A percentile compares a stretch with the other conserved stretches of the same genome.
phyloP scores from a whole-genome alignment of 1,140 invertebrate species.

The Bombus difficillimus region DNA sequence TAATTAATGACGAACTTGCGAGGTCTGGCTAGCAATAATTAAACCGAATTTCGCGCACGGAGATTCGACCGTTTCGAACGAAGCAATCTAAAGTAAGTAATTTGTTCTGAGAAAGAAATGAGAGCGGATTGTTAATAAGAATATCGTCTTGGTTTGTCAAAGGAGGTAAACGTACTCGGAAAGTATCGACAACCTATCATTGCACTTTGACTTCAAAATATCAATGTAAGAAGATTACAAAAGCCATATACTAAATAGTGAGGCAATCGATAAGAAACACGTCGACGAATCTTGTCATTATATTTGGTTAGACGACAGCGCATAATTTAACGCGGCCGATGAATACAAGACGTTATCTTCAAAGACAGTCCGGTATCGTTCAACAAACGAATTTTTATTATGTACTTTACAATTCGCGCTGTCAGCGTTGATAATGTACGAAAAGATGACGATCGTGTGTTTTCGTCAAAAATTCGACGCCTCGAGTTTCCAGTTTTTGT shows the following conservation, averaged over 20 bases:
- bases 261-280: background rate
- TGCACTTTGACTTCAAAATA: background rate
- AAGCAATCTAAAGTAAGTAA: background rate
- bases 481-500: background rate
- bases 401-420: background rate
- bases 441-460: background rate
- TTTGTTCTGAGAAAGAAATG: background rate
- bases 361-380: too few relatives aligned
- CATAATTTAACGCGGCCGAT: background rate
- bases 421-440: background rate
- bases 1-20: constrained; percentile 36
- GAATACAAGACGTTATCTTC: background rate
- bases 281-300: background rate
- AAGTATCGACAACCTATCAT: background rate
- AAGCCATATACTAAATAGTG: too few relatives aligned
- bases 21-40: background rate
- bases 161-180: background rate
- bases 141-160: background rate
- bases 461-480: background rate
- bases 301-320: background rate
- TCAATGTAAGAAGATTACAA: background rate
- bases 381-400: background rate
- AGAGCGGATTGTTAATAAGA: background rate
- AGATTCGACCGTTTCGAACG: background rate
- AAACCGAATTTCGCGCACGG: background rate